These are phyloP conservation scores for Halichoeres trimaculatus DNA, from an alignment of 2,113 vertebrate species.

Conservation along the genomic window DNA sequence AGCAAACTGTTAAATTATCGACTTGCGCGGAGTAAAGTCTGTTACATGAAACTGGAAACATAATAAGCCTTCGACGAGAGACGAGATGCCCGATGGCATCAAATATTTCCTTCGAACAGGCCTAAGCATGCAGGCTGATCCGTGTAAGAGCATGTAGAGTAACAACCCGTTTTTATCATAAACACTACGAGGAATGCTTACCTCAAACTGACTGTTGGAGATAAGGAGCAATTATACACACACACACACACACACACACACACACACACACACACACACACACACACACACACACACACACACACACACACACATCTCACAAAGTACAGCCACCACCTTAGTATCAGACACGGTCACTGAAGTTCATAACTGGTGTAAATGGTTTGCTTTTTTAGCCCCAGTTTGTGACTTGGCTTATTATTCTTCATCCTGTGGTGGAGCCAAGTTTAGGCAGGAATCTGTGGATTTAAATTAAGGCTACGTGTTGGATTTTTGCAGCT, in stretches of 20 bases:
- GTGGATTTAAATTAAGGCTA: too few relatives aligned
- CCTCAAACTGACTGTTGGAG: constrained; percentile 8
- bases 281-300: neutral
- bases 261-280: neutral
- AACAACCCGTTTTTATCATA: constrained; percentile 51
- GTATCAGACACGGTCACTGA: neutral
- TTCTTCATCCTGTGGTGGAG: neutral
- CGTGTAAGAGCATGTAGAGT: constrained; percentile 54
- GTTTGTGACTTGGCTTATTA: too few relatives aligned
- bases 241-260: neutral
- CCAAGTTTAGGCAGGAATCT: too few relatives aligned
- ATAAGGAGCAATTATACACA: constrained; percentile 24
- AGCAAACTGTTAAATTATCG: too few relatives aligned
- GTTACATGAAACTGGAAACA: neutral
- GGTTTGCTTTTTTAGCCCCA: too few relatives aligned
- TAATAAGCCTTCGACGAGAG: constrained; percentile 2
- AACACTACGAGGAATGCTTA: constrained; percentile 35
- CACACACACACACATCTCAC: constrained; percentile 13
- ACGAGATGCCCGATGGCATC: constrained; percentile 13
- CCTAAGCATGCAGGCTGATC: constrained; percentile 40
- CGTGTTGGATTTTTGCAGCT: too few relatives aligned
- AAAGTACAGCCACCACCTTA: neutral
- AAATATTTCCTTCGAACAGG: constrained; percentile 63
- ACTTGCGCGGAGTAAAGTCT: too few relatives aligned
- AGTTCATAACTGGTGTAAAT: neutral